Evolutionary conservation across 2,888 invertebrate genomes (phyloP).

Genomic region (Polyommatus iphigenia): DNA sequence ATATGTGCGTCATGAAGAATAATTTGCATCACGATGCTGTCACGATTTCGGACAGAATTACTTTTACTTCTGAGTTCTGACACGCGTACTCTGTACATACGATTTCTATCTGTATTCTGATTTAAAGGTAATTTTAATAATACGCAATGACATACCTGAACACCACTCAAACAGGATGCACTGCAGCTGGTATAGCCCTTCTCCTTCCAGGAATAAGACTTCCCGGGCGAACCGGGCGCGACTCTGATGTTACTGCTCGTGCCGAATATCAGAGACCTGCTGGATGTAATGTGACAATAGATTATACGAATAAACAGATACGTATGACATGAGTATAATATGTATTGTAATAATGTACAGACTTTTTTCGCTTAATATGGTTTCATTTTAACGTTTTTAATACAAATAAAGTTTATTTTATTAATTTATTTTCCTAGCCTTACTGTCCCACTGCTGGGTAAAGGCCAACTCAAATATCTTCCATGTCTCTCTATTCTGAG

Average conservation of each 20-base stretch:
- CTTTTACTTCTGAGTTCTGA: too few relatives aligned
- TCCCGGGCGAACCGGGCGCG: slow-evolving; percentile 86
- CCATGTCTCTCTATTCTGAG: background rate
- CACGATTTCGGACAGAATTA: too few relatives aligned
- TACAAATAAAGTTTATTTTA: too few relatives aligned
- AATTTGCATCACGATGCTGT: too few relatives aligned
- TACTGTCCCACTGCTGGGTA: background rate
- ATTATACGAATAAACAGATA: background rate
- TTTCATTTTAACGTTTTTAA: too few relatives aligned
- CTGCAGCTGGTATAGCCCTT: slow-evolving; percentile 96
- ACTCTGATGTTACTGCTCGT: slow-evolving; percentile 82
- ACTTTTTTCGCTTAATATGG: too few relatives aligned
- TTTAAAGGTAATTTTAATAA: background rate
- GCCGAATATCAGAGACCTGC: slow-evolving; percentile 68
- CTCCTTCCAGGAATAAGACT: slow-evolving; percentile 93
- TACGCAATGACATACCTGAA: slow-evolving; percentile 63
- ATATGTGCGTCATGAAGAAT: too few relatives aligned
- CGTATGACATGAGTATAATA: background rate
- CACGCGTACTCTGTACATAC: too few relatives aligned
- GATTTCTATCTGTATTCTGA: too few relatives aligned
- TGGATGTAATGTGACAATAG: slow-evolving; percentile 38
- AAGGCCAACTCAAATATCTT: too few relatives aligned
- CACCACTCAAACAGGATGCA: slow-evolving; percentile 94
- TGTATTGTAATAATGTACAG: too few relatives aligned
- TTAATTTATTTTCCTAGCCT: too few relatives aligned